These are phyloP conservation scores for Eremophila alpestris DNA, from an alignment of 2,797 vertebrate genomes.

Conservation along the genomic window DNA sequence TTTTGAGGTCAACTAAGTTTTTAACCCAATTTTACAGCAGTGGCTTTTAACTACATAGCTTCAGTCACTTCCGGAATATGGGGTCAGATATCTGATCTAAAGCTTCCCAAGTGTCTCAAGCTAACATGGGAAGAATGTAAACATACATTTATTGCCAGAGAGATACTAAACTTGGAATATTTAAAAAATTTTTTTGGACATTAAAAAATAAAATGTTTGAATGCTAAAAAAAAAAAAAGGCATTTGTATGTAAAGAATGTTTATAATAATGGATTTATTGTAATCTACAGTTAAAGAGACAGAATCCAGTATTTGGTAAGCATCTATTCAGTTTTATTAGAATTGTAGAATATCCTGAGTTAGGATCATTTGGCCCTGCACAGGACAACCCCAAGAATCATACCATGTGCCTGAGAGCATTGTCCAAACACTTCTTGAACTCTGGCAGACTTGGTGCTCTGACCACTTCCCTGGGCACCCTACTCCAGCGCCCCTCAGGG, in stretches of 20 bases:
- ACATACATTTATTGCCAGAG: neutral
- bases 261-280: neutral
- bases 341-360: neutral
- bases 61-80: neutral
- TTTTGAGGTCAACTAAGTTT: neutral
- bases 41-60: neutral
- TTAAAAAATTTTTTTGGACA: neutral
- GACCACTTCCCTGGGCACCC: neutral
- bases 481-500: neutral
- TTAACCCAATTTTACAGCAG: neutral
- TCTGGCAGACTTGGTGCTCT: neutral
- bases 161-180: neutral
- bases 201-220: neutral
- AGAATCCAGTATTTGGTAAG: neutral
- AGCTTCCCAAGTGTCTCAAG: neutral
- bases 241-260: neutral
- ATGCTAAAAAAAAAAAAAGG: neutral
- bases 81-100: neutral
- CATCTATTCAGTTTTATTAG: neutral
- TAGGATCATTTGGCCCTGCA: neutral
- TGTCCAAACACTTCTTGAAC: neutral
- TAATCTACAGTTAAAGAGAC: neutral
- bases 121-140: neutral
- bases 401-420: fast-evolving
- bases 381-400: neutral